phyloP scores from a whole-genome alignment of 2,113 vertebrate genomes.

The Uropsilus gracilis region DNA sequence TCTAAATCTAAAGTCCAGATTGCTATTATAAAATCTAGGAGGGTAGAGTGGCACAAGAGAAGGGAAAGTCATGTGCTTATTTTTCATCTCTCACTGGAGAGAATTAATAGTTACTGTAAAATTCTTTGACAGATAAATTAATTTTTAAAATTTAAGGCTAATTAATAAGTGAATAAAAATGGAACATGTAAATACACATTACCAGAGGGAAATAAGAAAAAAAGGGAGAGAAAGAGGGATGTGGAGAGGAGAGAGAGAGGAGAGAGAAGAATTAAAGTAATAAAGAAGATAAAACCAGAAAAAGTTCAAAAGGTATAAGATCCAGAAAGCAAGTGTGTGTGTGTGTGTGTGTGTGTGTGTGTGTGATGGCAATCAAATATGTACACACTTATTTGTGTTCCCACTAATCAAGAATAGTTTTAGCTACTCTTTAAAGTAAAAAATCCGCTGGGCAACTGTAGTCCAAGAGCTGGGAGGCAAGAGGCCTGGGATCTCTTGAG shows the following conservation, averaged over 20 bases:
- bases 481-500: no score
- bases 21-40: not conserved
- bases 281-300: no score
- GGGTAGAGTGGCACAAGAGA: not conserved
- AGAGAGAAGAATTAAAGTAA: no score
- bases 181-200: not conserved
- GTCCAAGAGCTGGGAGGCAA: no score
- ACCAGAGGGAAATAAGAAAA: not conserved
- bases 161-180: slow-evolving; percentile 9
- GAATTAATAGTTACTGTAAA: not conserved
- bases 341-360: no score
- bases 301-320: no score
- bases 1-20: not conserved
- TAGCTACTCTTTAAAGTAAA: not conserved
- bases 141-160: not conserved
- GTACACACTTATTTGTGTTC: not conserved
- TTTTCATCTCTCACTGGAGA: not conserved
- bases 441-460: not conserved
- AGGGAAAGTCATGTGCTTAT: not conserved
- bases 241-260: not conserved
- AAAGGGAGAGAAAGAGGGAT: not conserved
- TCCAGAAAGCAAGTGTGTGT: no score
- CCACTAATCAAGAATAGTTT: not conserved
- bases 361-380: not conserved
- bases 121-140: not conserved